A percentile compares a stretch with the other conserved stretches of the same genome.
Conservation (phyloP, 2,888 invertebrate species). For the Orthosia gothica region DNA sequence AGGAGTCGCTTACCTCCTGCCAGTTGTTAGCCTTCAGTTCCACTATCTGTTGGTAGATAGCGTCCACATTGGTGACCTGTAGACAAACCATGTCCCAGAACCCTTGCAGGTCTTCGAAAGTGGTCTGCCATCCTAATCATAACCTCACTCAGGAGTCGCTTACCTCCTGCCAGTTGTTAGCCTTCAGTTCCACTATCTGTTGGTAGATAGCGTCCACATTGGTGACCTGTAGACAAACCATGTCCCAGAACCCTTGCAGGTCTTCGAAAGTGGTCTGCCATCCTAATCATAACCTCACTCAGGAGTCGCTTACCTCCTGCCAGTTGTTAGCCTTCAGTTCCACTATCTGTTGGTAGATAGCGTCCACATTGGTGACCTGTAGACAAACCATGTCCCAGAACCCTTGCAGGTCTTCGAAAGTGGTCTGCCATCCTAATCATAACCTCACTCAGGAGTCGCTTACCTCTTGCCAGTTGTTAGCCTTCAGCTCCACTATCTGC, state of each 20-base stretch:
- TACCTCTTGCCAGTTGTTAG: constrained; percentile 93
- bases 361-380: constrained; percentile 97
- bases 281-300: neutral
- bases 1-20: constrained; percentile 91
- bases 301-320: constrained; percentile 88
- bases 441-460: constrained; percentile 21
- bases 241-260: constrained; percentile 99
- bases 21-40: constrained; percentile 93
- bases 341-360: constrained; percentile 94
- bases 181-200: constrained; percentile 93
- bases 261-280: constrained; percentile 92
- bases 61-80: constrained; percentile 96
- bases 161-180: constrained; percentile 93
- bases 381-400: constrained; percentile 99
- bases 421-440: constrained; percentile 89
- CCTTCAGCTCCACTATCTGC: constrained; percentile 92
- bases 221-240: constrained; percentile 96
- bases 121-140: neutral
- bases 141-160: constrained; percentile 15
- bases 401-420: constrained; percentile 97
- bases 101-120: constrained; percentile 96
- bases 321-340: constrained; percentile 93
- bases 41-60: constrained; percentile 86
- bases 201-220: constrained; percentile 96
- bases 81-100: constrained; percentile 99